phyloP scores from a whole-genome alignment of 2,797 vertebrate species.

The Esox lucius region DNA sequence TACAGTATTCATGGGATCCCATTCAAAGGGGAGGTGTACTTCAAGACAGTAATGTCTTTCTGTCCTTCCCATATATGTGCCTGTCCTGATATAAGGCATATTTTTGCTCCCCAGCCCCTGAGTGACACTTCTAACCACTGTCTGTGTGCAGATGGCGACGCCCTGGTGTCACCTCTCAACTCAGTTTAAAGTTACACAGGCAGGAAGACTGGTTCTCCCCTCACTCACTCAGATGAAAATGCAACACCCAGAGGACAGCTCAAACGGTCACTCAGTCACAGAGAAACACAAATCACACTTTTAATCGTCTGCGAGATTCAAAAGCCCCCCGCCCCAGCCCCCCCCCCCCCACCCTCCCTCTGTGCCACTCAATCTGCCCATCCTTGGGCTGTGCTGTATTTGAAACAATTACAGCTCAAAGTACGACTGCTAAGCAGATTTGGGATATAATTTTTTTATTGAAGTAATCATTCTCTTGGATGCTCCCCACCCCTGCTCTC shows the following conservation, averaged over 20 bases:
- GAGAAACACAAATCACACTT: slow-evolving; percentile 56
- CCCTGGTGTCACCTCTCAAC: not conserved
- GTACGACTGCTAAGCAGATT: slow-evolving; percentile 77
- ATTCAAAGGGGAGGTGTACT: not conserved
- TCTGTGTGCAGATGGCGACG: not conserved
- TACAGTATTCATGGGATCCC: slow-evolving; percentile 3
- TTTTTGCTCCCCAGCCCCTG: not conserved
- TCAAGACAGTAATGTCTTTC: not conserved
- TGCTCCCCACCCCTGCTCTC: slow-evolving; percentile 44
- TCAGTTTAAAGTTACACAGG: not conserved
- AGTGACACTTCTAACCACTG: not conserved
- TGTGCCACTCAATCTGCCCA: slow-evolving; percentile 57
- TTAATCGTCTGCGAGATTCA: slow-evolving; percentile 54
- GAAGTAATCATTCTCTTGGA: slow-evolving; percentile 86
- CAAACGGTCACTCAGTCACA: slow-evolving; percentile 37
- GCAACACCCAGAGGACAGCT: slow-evolving; percentile 25
- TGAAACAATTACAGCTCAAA: slow-evolving; percentile 85
- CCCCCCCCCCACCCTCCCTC: too few relatives aligned
- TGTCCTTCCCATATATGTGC: not conserved
- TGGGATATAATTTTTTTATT: slow-evolving; percentile 85
- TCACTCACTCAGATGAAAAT: not conserved
- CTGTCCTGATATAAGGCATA: not conserved
- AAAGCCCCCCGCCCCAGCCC: slow-evolving; percentile 13
- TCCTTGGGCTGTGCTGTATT: slow-evolving; percentile 80
- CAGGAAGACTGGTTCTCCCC: not conserved